Conservation (phyloP, 1,140 invertebrate species). For the Camponotus vicinus region DNA sequence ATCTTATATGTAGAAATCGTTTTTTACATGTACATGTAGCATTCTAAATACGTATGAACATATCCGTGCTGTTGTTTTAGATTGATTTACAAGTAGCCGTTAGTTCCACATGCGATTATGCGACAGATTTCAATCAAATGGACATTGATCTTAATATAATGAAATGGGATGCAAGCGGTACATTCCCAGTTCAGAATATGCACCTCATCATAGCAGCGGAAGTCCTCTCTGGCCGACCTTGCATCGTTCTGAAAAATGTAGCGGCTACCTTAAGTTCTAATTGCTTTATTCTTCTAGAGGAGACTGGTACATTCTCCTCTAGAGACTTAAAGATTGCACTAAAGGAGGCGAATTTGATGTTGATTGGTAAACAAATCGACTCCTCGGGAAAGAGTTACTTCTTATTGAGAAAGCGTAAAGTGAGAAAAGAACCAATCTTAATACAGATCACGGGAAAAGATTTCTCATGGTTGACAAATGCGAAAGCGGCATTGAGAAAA, state of each 20-base stretch:
- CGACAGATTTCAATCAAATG: slow-evolving; percentile 82
- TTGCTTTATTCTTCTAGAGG: slow-evolving; percentile 94
- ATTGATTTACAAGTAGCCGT: slow-evolving; percentile 81
- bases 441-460: slow-evolving; percentile 89
- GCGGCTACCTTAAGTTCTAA: slow-evolving; percentile 88
- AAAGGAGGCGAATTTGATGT: slow-evolving; percentile 83
- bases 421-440: slow-evolving; percentile 84
- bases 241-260: slow-evolving; percentile 87
- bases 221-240: slow-evolving; percentile 84
- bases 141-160: slow-evolving; percentile 84
- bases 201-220: slow-evolving; percentile 90
- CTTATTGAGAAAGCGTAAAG: slow-evolving; percentile 86
- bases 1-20: not conserved
- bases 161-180: slow-evolving; percentile 74
- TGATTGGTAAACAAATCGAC: slow-evolving; percentile 86
- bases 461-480: slow-evolving; percentile 93
- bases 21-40: no score
- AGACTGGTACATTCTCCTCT: slow-evolving; percentile 86
- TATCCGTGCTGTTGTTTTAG: slow-evolving; percentile 62
- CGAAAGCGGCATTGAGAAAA: slow-evolving; percentile 90
- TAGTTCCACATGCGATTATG: slow-evolving; percentile 81
- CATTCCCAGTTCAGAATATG: slow-evolving; percentile 82
- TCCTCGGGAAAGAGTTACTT: slow-evolving; percentile 88
- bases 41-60: no score
- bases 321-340: slow-evolving; percentile 72